These are phyloP conservation scores for Chirona hameri DNA, from an alignment of 2,888 invertebrate genomes.

Conservation along the genomic window DNA sequence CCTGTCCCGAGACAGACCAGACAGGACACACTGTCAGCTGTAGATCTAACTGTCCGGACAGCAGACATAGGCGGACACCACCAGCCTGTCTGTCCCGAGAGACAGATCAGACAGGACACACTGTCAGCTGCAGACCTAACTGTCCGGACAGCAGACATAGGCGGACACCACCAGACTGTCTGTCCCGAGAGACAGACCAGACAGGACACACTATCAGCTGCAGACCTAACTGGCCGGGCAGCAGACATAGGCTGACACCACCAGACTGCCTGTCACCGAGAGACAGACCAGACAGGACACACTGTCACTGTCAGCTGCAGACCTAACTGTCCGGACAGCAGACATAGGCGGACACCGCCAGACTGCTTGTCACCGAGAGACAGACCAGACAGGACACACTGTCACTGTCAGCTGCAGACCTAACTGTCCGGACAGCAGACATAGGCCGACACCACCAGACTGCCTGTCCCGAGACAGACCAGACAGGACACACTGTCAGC, in stretches of 20 bases:
- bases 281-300: no score
- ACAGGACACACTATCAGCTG: background rate
- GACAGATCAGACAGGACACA: no score
- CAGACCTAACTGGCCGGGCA: slow-evolving; percentile 67
- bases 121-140: no score
- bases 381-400: background rate
- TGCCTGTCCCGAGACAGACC: background rate
- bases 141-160: slow-evolving; percentile 91
- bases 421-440: slow-evolving; percentile 84
- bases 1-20: background rate
- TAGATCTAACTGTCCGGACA: slow-evolving; percentile 67
- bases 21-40: background rate
- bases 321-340: slow-evolving; percentile 92
- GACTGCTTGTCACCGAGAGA: background rate
- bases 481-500: no score
- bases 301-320: no score
- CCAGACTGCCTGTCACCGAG: slow-evolving; percentile 46
- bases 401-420: background rate
- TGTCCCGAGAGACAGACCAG: background rate
- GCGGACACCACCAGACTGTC: slow-evolving; percentile 72
- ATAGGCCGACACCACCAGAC: slow-evolving; percentile 83
- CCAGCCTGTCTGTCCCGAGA: slow-evolving; percentile 46
- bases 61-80: slow-evolving; percentile 93
- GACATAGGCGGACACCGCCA: slow-evolving; percentile 91
- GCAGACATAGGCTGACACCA: slow-evolving; percentile 93